Evolutionary conservation across 2,888 invertebrate species (phyloP).

Genomic region (Aphidius colemani): DNA sequence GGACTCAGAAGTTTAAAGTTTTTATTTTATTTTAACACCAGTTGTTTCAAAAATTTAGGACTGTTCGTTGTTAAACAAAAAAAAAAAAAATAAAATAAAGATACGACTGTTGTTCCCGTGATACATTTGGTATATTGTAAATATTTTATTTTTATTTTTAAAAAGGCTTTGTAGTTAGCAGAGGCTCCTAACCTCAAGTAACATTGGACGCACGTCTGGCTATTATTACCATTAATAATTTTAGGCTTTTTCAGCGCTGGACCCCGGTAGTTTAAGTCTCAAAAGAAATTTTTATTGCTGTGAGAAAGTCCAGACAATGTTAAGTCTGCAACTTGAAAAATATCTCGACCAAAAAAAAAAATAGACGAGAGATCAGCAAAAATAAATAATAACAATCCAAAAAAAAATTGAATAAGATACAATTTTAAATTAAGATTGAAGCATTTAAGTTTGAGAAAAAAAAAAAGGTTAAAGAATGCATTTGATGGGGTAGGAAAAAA

Average conservation of each 20-base stretch:
- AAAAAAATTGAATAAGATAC: no score
- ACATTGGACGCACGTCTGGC: conserved; percentile 25
- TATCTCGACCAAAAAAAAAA: not conserved
- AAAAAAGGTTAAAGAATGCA: not conserved
- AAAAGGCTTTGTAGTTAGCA: conserved; percentile 40
- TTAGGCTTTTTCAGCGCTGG: conserved; percentile 40
- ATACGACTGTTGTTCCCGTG: no score
- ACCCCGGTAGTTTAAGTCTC: conserved; percentile 44
- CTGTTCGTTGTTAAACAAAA: no score
- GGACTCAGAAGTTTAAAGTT: no score
- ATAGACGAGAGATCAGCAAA: not conserved
- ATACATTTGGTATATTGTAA: no score
- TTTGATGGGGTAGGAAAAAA: not conserved
- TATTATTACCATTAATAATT: conserved; percentile 51
- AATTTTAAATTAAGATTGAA: not conserved
- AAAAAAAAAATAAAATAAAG: no score
- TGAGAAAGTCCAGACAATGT: conserved; percentile 44
- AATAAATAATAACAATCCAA: not conserved
- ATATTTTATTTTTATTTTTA: no score
- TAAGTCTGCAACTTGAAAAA: not conserved
- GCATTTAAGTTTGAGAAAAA: not conserved
- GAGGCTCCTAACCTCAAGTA: conserved; percentile 21
- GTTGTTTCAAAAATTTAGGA: no score
- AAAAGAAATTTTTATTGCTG: conserved; percentile 45
- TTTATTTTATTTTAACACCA: no score